phyloP scores from a whole-genome alignment of 2,888 invertebrate genomes.

The Drosophila vallismaia region DNA sequence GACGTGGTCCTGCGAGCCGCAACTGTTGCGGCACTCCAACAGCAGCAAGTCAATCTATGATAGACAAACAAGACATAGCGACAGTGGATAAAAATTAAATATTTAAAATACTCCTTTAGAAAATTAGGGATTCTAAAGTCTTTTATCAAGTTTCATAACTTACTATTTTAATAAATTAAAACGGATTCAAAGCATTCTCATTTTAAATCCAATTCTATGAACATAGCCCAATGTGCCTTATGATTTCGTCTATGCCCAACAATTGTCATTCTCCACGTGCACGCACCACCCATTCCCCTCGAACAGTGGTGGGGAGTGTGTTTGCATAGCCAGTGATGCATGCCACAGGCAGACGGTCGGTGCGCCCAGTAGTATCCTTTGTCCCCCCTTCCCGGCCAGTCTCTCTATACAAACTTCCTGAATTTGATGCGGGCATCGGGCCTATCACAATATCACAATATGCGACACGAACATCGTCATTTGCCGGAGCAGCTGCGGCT shows the following conservation, averaged over 20 bases:
- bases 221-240: constrained; percentile 18
- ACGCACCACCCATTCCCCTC: constrained; percentile 1
- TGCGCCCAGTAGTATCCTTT: background rate
- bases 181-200: no score
- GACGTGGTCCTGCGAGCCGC: constrained; percentile 33
- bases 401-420: constrained; percentile 32
- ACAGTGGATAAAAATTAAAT: constrained; percentile 47
- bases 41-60: constrained; percentile 62
- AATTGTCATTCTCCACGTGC: constrained; percentile 26
- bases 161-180: background rate
- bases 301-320: constrained; percentile 42
- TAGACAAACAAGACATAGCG: constrained; percentile 16
- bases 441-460: constrained; percentile 50
- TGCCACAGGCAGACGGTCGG: constrained; percentile 50
- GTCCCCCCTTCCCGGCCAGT: background rate
- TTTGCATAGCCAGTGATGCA: constrained; percentile 72
- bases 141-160: no score
- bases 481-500: constrained; percentile 38
- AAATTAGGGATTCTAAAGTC: background rate
- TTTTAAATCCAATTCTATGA: background rate
- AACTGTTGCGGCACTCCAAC: constrained; percentile 43
- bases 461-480: constrained; percentile 43
- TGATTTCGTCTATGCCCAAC: constrained; percentile 24
- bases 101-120: background rate
- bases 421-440: constrained; percentile 37